Base-by-base conservation (phyloP, 2,113 vertebrate genomes). In the Varanus komodoensis region DNA sequence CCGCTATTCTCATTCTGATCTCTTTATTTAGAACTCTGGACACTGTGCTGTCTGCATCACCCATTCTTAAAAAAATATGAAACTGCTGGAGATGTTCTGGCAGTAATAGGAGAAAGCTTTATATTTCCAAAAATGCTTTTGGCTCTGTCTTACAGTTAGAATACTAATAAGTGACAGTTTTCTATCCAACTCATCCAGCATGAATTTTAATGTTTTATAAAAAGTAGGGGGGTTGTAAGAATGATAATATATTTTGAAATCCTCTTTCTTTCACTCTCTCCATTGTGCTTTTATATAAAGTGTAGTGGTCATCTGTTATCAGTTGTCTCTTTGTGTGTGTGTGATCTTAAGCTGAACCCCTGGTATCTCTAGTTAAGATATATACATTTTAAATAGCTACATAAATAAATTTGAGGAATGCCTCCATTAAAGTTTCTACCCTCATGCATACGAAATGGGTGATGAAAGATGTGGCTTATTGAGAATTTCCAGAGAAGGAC, bases 1-100 rank as follows among this genome's bases (percentile, higher is more conserved):
- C 81, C 78, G 83, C n/a, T 25, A 94, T 91, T 44, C 86, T 82
- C 69, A 68, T 29, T 88, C n/a, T 38, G 48, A 8, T 91, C 3
- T 91, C 74, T 74, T 88, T 87, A 89, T 44, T 89, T 85, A 85
- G 25, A 50, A 64, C 91, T 6, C 81, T 91, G n/a, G 64, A 64
- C 94, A 68, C 68, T 87, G 74, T 14, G 57, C 38, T 8, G 54
- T 44, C 44, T 15, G 91, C 75, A 61, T 32, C 19, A 93, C 86
- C 9, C 34, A 73, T 81, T 38, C 75, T 32, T 91, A 23, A 69
- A 73, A 80, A 79, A 92, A 44, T 82, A 74, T 82, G 4, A 4
- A 84, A 12, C 15, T 67, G 17, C 61, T 93, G 85, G 78, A 92
- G 92, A 92, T 86, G 54, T 4, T 34, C 91, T 89, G 54, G 81